A percentile compares a stretch with the other conserved stretches of the same genome.
These are phyloP conservation scores for Oryzaephilus surinamensis DNA, from an alignment of 1,140 invertebrate genomes.

Conservation along the genomic window DNA sequence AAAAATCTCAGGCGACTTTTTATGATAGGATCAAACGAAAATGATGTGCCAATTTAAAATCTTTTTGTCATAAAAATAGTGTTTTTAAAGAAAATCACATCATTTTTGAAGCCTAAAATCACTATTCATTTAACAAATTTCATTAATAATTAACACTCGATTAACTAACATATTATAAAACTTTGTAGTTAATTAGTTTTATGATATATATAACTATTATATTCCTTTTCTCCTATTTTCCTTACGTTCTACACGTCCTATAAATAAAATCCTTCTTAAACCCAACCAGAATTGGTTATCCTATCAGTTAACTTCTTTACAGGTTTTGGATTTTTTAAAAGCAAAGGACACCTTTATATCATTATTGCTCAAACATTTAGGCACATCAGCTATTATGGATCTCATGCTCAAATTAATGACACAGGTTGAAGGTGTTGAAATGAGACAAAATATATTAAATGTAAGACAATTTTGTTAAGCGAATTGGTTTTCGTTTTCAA, in stretches of 20 bases:
- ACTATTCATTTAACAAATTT: not conserved
- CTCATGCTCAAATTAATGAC: slow-evolving; percentile 80
- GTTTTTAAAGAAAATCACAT: not conserved
- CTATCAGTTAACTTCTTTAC: slow-evolving; percentile 79
- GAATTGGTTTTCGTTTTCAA: slow-evolving; percentile 1
- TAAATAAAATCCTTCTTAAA: slow-evolving; percentile 14
- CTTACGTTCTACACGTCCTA: slow-evolving; percentile 9
- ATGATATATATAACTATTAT: slow-evolving; percentile 14
- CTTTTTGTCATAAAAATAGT: no score
- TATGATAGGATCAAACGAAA: not conserved
- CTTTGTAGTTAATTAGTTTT: slow-evolving; percentile 7
- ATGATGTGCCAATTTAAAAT: no score
- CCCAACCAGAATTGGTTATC: slow-evolving; percentile 72
- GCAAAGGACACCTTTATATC: slow-evolving; percentile 75
- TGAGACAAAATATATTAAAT: slow-evolving; percentile 70
- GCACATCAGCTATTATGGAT: slow-evolving; percentile 93
- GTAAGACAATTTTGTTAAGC: no score
- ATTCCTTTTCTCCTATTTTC: slow-evolving; percentile 14
- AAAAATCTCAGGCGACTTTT: not conserved
- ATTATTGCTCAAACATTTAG: slow-evolving; percentile 75
- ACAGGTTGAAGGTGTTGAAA: slow-evolving; percentile 67
- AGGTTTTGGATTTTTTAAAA: slow-evolving; percentile 87
- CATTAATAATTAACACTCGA: no score
- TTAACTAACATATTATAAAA: no score
- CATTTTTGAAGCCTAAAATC: not conserved